Evolutionary conservation across 2,888 invertebrate species (phyloP).

Genomic region (Platycheirus albimanus): DNA sequence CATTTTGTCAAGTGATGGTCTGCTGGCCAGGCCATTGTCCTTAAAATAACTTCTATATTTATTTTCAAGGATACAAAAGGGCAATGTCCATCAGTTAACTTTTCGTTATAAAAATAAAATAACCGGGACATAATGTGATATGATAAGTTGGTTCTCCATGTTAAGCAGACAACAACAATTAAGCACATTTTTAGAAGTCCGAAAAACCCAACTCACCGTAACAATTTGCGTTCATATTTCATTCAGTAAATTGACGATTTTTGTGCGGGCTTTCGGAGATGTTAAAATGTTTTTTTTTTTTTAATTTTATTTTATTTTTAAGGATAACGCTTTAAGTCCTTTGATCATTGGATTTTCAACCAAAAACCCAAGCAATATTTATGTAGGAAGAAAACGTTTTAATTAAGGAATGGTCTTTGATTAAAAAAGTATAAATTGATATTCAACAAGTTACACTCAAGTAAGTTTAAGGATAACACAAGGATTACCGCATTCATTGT

Average conservation of each 20-base stretch:
- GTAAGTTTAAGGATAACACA: slow-evolving; percentile 12
- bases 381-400: neutral
- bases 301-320: too few species aligned
- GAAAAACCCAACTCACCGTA: slow-evolving; percentile 17
- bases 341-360: neutral
- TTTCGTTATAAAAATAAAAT: slow-evolving; percentile 9
- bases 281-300: neutral
- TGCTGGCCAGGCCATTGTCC: slow-evolving; percentile 14
- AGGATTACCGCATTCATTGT: slow-evolving; percentile 21
- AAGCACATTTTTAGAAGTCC: slow-evolving; percentile 30
- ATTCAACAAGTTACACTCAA: slow-evolving; percentile 20
- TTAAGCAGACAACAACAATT: slow-evolving; percentile 52
- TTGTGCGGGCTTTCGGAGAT: neutral
- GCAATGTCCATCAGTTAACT: slow-evolving; percentile 45
- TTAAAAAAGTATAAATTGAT: slow-evolving; percentile 6
- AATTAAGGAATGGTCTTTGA: slow-evolving; percentile 20
- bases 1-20: slow-evolving; percentile 10
- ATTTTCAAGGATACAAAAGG: slow-evolving; percentile 51
- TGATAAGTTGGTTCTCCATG: slow-evolving; percentile 40
- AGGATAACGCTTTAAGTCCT: neutral
- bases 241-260: neutral
- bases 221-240: slow-evolving; percentile 30
- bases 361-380: neutral
- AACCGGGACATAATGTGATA: neutral
- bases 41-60: slow-evolving; percentile 40